Conservation (phyloP, 2,888 invertebrate species). For the Amblyjoppa proteus region DNA sequence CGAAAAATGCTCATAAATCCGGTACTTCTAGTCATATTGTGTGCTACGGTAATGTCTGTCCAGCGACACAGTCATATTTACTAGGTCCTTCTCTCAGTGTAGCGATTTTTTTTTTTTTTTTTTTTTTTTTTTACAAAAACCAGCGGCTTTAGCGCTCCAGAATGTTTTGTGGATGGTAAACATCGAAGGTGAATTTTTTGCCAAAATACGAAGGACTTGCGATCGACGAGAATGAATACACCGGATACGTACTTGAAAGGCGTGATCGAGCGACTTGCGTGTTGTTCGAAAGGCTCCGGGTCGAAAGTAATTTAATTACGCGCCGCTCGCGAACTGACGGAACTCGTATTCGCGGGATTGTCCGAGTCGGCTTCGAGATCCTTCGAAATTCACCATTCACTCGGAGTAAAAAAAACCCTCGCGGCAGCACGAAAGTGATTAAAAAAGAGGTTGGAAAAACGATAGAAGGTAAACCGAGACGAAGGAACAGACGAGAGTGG, state of each 20-base stretch:
- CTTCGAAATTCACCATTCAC: conserved; percentile 43
- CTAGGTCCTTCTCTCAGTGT: too few species aligned
- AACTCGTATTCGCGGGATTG: not conserved
- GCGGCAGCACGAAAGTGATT: not conserved
- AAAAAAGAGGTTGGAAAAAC: not conserved
- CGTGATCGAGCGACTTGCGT: not conserved
- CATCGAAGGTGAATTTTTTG: not conserved
- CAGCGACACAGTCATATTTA: too few species aligned
- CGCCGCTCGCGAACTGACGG: conserved; percentile 15
- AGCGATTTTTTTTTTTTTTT: too few species aligned
- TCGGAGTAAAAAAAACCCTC: conserved; percentile 22
- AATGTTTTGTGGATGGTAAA: not conserved
- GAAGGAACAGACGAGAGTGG: conserved; percentile 18
- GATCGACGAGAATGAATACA: not conserved
- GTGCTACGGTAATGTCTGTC: too few species aligned
- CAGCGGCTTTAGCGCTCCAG: too few species aligned
- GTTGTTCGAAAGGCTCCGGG: conserved; percentile 7
- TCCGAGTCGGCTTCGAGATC: conserved; percentile 27
- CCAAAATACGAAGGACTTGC: not conserved
- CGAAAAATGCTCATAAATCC: too few species aligned
- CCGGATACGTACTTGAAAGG: not conserved
- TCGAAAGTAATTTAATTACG: conserved; percentile 58
- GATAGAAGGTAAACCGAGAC: not conserved
- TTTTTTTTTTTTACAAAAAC: too few species aligned
- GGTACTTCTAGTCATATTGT: too few species aligned